A percentile compares a stretch with the other conserved stretches of the same genome.
These are phyloP conservation scores for Catagonus wagneri DNA, from an alignment of 2,113 vertebrate genomes.

Conservation along the genomic window DNA sequence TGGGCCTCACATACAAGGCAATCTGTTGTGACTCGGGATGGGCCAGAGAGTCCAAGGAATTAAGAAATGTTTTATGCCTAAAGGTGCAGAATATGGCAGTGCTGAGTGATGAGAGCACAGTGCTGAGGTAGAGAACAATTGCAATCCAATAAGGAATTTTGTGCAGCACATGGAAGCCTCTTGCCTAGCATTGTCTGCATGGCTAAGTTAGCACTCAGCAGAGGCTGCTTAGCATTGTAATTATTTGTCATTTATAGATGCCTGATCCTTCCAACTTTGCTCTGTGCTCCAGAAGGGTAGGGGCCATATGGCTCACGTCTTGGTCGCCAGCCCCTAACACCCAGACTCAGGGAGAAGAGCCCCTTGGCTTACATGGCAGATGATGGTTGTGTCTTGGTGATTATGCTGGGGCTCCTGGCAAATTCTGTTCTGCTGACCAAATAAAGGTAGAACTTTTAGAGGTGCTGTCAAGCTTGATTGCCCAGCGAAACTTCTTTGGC, in stretches of 20 bases:
- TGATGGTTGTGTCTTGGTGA: neutral
- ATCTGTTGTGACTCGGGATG: slow-evolving; percentile 69
- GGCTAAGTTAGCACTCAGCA: neutral
- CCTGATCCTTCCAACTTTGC: slow-evolving; percentile 30
- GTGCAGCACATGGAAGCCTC: neutral
- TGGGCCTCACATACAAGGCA: slow-evolving; percentile 30
- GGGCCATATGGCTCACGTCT: neutral
- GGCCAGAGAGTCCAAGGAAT: slow-evolving; percentile 33
- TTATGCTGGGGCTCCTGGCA: neutral
- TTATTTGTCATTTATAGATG: slow-evolving; percentile 52
- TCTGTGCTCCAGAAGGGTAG: slow-evolving; percentile 9
- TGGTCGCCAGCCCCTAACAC: neutral
- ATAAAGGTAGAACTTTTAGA: slow-evolving; percentile 70
- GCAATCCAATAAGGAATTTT: neutral
- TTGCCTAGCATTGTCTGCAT: neutral
- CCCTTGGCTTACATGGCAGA: fast-evolving
- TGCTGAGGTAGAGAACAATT: neutral
- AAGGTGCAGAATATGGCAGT: neutral
- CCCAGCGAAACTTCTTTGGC: slow-evolving; percentile 82
- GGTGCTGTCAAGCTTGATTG: slow-evolving; percentile 74
- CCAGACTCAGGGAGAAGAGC: neutral
- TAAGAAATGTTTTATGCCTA: slow-evolving; percentile 41
- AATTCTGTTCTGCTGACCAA: slow-evolving; percentile 47
- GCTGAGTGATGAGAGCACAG: neutral
- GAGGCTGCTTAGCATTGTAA: slow-evolving; percentile 31